These are phyloP conservation scores for Nipponia nippon DNA, from an alignment of 2,113 vertebrate species.

Conservation along the genomic window DNA sequence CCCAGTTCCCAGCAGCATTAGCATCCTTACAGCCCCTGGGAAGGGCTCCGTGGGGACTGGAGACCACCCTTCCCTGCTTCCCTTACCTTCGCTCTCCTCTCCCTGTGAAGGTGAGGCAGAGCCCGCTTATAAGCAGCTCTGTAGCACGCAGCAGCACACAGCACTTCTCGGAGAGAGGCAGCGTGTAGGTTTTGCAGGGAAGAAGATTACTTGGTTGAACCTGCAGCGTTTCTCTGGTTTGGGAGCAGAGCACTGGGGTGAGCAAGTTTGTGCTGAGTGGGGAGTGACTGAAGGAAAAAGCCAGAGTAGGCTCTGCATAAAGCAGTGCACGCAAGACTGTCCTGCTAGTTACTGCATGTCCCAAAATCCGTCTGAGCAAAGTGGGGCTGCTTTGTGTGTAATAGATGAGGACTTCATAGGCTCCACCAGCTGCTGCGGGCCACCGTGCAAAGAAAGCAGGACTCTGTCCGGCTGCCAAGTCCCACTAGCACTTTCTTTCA, in stretches of 20 bases:
- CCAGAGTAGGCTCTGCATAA: background rate
- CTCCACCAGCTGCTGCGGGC: background rate
- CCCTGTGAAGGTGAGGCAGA: background rate
- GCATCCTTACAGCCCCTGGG: background rate
- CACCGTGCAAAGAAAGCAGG: background rate
- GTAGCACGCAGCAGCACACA: accelerated
- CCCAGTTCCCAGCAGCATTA: background rate
- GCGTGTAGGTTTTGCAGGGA: background rate
- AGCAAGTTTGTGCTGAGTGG: background rate
- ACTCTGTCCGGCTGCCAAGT: background rate
- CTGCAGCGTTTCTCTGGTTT: background rate
- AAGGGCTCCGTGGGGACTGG: background rate
- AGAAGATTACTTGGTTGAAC: background rate
- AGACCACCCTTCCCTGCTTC: background rate
- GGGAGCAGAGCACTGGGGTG: background rate
- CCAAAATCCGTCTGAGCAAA: background rate
- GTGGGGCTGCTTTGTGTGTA: background rate
- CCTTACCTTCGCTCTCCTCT: background rate
- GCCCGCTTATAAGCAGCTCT: background rate
- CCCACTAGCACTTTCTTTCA: background rate
- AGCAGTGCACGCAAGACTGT: accelerated
- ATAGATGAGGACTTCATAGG: background rate
- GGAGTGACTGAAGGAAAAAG: background rate
- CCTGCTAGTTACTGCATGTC: background rate
- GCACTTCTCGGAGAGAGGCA: background rate